Conservation (phyloP, 2,797 vertebrate species). For the Oreochromis grahami region DNA sequence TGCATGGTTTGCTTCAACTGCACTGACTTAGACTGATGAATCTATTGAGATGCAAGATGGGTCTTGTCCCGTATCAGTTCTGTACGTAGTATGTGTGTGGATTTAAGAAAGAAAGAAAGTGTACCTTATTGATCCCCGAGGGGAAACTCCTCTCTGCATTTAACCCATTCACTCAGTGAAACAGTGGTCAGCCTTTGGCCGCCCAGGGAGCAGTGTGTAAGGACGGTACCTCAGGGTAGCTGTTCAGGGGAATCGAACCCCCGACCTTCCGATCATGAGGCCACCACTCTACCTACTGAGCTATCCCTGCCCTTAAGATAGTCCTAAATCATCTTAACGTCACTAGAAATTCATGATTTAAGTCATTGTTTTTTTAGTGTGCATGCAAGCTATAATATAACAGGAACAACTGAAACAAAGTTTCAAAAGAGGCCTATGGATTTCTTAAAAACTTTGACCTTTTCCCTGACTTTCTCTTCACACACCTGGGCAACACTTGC, state of each 20-base stretch:
- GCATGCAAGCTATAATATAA: neutral
- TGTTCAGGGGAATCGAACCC: no score
- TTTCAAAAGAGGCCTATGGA: neutral
- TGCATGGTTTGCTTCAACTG: neutral
- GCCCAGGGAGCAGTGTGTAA: no score
- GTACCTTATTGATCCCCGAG: no score
- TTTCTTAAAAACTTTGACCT: conserved; percentile 12
- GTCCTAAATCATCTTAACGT: neutral
- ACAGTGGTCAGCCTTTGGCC: no score
- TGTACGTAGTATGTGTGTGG: neutral
- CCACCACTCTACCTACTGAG: no score
- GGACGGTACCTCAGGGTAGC: no score
- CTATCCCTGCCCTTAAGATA: no score
- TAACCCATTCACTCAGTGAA: no score
- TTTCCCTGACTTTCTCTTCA: neutral
- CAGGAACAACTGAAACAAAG: neutral
- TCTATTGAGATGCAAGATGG: neutral
- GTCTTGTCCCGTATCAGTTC: neutral
- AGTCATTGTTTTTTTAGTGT: neutral
- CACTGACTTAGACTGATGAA: neutral
- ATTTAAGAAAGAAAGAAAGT: no score
- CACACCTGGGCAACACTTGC: neutral
- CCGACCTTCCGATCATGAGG: no score
- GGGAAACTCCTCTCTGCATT: no score
- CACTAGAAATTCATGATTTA: neutral